A percentile compares a stretch with the other conserved stretches of the same genome.
These are phyloP conservation scores for Theocolax elegans DNA, from an alignment of 1,140 invertebrate species.

Conservation along the genomic window DNA sequence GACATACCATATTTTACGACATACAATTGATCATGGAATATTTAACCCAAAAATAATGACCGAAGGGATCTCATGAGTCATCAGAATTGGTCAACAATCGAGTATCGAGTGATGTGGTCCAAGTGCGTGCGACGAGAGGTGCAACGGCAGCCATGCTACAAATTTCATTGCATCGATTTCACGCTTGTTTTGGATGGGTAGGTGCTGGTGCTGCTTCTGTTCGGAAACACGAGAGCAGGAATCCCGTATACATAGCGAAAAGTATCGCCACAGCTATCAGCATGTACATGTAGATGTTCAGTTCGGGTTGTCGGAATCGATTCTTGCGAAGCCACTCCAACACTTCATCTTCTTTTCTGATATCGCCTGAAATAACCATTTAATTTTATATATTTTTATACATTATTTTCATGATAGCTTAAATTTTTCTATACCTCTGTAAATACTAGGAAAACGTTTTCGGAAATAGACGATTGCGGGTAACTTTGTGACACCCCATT, in stretches of 20 bases:
- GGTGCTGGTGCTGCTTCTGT: constrained; percentile 69
- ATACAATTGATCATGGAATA: neutral
- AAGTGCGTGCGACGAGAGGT: neutral
- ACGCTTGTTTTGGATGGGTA: constrained; percentile 76
- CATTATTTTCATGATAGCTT: too few species aligned
- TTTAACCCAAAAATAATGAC: neutral
- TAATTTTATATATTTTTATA: too few species aligned
- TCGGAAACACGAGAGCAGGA: constrained; percentile 90
- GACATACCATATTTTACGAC: too few species aligned
- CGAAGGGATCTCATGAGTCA: too few species aligned
- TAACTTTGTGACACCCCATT: constrained; percentile 94
- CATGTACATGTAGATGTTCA: constrained; percentile 95
- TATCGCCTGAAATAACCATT: constrained; percentile 72
- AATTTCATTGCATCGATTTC: constrained; percentile 52
- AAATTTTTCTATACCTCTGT: constrained; percentile 83
- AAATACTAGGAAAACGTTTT: constrained; percentile 94
- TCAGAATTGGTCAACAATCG: neutral
- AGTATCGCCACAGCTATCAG: constrained; percentile 85
- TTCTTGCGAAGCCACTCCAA: constrained; percentile 94
- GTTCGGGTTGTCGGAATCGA: constrained; percentile 89
- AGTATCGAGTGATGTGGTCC: neutral
- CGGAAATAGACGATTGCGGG: constrained; percentile 93
- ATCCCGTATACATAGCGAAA: constrained; percentile 90
- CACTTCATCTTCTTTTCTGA: constrained; percentile 87
- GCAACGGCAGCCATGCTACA: neutral